Percentiles rank a stretch among this genome's conserved stretches.
Evolutionary conservation across 2,113 vertebrate genomes (phyloP).

Genomic region (Larimichthys polyactis): DNA sequence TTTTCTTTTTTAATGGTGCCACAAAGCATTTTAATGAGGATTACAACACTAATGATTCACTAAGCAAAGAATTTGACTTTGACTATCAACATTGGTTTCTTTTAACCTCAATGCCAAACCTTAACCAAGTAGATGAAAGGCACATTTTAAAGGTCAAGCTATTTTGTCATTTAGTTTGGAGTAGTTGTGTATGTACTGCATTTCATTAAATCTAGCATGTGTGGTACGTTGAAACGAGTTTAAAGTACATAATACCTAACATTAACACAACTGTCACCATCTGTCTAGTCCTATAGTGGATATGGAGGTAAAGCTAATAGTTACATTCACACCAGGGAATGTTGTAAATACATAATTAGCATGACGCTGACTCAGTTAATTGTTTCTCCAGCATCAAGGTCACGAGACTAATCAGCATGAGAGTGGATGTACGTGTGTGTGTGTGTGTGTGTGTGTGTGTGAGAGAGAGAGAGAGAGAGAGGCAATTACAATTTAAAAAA

Average conservation of each 20-base stretch:
- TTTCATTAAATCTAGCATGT: neutral
- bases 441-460: slow-evolving; percentile 12
- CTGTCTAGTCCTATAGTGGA: neutral
- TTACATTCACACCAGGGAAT: slow-evolving; percentile 15
- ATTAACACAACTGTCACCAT: neutral
- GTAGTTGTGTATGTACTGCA: too few relatives aligned
- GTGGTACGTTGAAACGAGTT: neutral
- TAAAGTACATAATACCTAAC: neutral
- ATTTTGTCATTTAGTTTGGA: neutral
- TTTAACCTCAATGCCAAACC: neutral
- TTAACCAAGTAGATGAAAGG: neutral
- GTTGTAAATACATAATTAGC: slow-evolving; percentile 56
- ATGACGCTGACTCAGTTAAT: slow-evolving; percentile 61
- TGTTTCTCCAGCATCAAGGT: slow-evolving; percentile 66
- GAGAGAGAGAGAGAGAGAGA: neutral
- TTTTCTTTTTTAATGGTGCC: neutral
- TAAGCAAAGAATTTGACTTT: slow-evolving; percentile 26
- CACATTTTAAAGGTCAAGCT: neutral
- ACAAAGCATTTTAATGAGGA: neutral
- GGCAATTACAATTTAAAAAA: slow-evolving; percentile 15
- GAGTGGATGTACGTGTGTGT: neutral
- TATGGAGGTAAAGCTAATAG: neutral
- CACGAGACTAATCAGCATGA: slow-evolving; percentile 51
- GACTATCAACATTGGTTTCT: neutral
- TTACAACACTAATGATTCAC: neutral